phyloP scores from a whole-genome alignment of 64 coral and sea anemone genomes.

The Actinia equina region DNA sequence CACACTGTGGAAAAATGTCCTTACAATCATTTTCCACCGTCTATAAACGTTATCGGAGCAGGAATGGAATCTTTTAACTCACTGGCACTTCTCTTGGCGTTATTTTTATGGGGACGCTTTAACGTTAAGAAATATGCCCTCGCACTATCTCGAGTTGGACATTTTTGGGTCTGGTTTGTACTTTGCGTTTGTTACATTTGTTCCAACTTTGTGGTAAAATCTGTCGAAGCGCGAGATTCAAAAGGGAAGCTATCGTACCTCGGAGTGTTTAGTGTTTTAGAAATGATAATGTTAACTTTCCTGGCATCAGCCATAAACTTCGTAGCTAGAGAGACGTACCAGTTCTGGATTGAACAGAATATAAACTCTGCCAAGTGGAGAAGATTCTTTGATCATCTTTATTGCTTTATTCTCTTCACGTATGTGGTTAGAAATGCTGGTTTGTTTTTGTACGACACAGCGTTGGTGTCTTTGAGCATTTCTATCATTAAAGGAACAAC shows the following conservation, averaged over 20 bases:
- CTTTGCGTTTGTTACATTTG: constrained; percentile 36
- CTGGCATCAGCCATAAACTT: constrained; percentile 65
- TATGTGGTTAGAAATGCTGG: constrained; percentile 67
- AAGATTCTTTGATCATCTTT: constrained; percentile 33
- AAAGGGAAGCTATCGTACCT: constrained; percentile 20
- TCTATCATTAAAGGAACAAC: constrained; percentile 26
- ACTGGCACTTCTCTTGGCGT: constrained; percentile 10
- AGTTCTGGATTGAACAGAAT: constrained; percentile 46
- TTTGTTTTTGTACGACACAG: constrained; percentile 61
- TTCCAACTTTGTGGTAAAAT: constrained; percentile 47
- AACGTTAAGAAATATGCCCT: constrained; percentile 36
- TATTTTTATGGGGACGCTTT: constrained; percentile 64
- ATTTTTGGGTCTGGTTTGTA: constrained; percentile 85
- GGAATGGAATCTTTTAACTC: constrained; percentile 53
- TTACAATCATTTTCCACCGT: constrained; percentile 24
- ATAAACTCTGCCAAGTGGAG: background rate
- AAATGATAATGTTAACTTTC: constrained; percentile 42
- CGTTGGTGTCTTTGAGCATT: constrained; percentile 53
- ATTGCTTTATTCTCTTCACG: constrained; percentile 31
- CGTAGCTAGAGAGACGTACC: constrained; percentile 46
- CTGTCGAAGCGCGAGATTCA: constrained; percentile 41
- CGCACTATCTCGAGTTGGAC: constrained; percentile 59
- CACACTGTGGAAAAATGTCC: constrained; percentile 59
- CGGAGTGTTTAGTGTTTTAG: constrained; percentile 43
- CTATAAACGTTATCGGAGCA: constrained; percentile 33